Evolutionary conservation across 2,888 invertebrate species (phyloP).

Genomic region (Plusia festucae): DNA sequence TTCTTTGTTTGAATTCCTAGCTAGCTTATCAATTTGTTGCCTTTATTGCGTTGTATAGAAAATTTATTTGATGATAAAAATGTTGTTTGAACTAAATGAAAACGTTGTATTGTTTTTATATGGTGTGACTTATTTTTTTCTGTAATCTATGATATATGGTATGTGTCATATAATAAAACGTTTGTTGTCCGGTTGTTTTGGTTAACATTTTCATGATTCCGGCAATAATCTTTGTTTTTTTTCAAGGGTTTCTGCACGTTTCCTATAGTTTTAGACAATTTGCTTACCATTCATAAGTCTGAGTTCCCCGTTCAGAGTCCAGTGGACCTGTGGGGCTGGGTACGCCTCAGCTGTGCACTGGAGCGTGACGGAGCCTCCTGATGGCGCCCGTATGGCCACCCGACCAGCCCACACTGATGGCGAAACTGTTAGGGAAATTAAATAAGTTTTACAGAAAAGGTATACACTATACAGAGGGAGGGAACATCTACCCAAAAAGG

Average conservation of each 20-base stretch:
- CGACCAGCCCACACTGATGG: constrained; percentile 93
- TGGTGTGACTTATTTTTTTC: not conserved
- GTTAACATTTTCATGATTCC: too few relatives aligned
- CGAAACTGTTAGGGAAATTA: constrained; percentile 87
- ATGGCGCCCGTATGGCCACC: constrained; percentile 91
- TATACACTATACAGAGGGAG: too few relatives aligned
- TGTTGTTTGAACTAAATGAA: constrained; percentile 11
- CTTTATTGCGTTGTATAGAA: not conserved
- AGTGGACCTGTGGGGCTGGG: constrained; percentile 93
- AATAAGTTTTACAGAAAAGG: too few relatives aligned
- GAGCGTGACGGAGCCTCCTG: constrained; percentile 91
- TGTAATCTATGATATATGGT: not conserved
- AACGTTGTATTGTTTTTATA: too few relatives aligned
- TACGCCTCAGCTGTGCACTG: constrained; percentile 93
- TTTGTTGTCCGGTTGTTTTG: too few relatives aligned
- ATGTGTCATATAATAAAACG: too few relatives aligned
- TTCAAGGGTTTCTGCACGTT: too few relatives aligned
- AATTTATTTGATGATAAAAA: constrained; percentile 24
- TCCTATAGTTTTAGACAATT: too few relatives aligned
- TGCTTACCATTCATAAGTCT: constrained; percentile 90
- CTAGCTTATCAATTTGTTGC: constrained; percentile 26
- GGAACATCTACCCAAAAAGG: too few relatives aligned
- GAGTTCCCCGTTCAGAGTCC: constrained; percentile 92
- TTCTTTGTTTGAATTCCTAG: constrained; percentile 26
- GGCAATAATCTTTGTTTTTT: too few relatives aligned